phyloP scores from a whole-genome alignment of 2,797 vertebrate genomes.

The Apodemus agrarius region DNA sequence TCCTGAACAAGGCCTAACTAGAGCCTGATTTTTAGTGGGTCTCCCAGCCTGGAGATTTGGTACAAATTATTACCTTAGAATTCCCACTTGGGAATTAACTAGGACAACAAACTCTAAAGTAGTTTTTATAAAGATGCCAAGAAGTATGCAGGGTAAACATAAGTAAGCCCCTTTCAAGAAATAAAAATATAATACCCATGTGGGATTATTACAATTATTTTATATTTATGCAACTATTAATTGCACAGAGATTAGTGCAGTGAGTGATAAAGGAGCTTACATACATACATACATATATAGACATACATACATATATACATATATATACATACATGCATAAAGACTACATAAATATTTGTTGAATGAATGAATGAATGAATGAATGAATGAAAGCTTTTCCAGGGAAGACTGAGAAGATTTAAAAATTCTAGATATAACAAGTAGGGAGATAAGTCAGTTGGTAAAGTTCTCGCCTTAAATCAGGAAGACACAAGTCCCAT shows the following conservation, averaged over 20 bases:
- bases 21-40: neutral
- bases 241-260: neutral
- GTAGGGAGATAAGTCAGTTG: neutral
- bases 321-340: too few relatives aligned
- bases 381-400: neutral
- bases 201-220: neutral
- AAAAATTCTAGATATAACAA: neutral
- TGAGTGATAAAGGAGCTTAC: neutral
- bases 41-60: neutral
- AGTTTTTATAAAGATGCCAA: neutral
- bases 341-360: neutral
- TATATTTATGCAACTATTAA: neutral
- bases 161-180: neutral
- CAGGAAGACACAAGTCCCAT: neutral
- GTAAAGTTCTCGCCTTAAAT: neutral
- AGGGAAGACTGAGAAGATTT: conserved; percentile 1
- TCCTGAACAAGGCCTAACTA: neutral
- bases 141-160: neutral
- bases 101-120: neutral
- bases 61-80: neutral
- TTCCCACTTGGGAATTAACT: neutral
- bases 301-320: too few relatives aligned
- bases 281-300: too few relatives aligned
- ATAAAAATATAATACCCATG: neutral
- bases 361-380: neutral